phyloP scores from a whole-genome alignment of 1,140 invertebrate genomes.

The Phortica variegata region DNA sequence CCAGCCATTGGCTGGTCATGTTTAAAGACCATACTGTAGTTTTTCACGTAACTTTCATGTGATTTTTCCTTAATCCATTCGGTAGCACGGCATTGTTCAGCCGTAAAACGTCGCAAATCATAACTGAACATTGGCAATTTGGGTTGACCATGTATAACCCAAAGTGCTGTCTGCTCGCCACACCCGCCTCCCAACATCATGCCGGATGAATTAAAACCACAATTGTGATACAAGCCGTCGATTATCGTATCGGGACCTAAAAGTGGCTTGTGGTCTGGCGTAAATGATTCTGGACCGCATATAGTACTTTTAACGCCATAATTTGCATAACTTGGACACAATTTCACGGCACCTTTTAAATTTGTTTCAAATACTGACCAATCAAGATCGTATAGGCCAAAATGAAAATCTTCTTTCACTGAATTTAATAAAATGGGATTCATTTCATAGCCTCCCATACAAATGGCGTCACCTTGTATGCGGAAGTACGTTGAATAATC shows the following conservation, averaged over 20 bases:
- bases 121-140: slow-evolving; percentile 82
- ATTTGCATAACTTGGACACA: slow-evolving; percentile 71
- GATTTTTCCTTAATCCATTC: slow-evolving; percentile 77
- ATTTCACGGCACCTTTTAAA: slow-evolving; percentile 69
- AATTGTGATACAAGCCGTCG: slow-evolving; percentile 72
- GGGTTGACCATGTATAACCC: slow-evolving; percentile 80
- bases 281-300: slow-evolving; percentile 84
- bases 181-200: slow-evolving; percentile 89
- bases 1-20: slow-evolving; percentile 84
- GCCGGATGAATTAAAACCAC: slow-evolving; percentile 85
- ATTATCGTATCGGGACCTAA: slow-evolving; percentile 59
- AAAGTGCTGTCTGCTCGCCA: slow-evolving; percentile 79
- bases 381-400: slow-evolving; percentile 82
- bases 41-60: slow-evolving; percentile 85
- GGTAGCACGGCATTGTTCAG: slow-evolving; percentile 66
- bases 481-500: slow-evolving; percentile 82
- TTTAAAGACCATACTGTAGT: slow-evolving; percentile 82
- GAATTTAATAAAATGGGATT: slow-evolving; percentile 82
- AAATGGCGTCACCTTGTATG: slow-evolving; percentile 77
- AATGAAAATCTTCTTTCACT: slow-evolving; percentile 74
- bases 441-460: slow-evolving; percentile 83
- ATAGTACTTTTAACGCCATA: slow-evolving; percentile 83
- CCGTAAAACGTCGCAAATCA: slow-evolving; percentile 78
- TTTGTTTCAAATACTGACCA: slow-evolving; percentile 80
- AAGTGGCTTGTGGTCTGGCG: slow-evolving; percentile 86